Evolutionary conservation across 2,888 invertebrate genomes (phyloP), one percentile per base, ranked within the genome.

Genomic region (Orgyia antiqua): DNA sequence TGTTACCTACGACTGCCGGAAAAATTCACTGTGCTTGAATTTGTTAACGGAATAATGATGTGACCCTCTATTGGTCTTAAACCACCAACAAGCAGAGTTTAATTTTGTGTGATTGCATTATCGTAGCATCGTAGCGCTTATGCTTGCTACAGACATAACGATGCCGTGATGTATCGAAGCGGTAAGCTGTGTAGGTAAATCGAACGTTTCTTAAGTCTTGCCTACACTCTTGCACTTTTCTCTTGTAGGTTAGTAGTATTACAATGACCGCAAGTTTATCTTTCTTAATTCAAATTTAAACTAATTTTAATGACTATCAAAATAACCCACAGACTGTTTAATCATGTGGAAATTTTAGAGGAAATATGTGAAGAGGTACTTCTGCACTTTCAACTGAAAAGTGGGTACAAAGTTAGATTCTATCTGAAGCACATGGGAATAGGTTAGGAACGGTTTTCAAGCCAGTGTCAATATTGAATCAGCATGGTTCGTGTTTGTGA

Each of bases 401-500:
- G n/a, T n/a, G n/a, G n/a, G n/a, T n/a, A n/a, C 60, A 58, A 62
- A 66, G 61, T 63, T 68, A 62, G 59, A 70, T 66, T 58, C n/a
- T n/a, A 58, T 60, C 60, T 58, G 50, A 58, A 69, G 59, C 68
- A 51, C 68, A 51, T 49, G 71, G 68, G 71, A 72, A 70, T 72
- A 69, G 59, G 56, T 66, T 70, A 68, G 70, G 67, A 66, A 63
- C 56, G 4, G 50, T 52, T 46, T 55, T 64, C 60, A 61, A 63
- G 68, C 68, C 58, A 63, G 63, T 70, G 77, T 80, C 79, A 82
- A 82, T 82, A 82, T 82, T 82, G 80, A 76, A 78, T 74, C 73
- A 72, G 72, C 67, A 51, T 63, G 59, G 66, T 58, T 65, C 65
- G 63, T 75, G 76, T 77, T 78, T 79, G 77, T 75, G 77, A 72